These are phyloP conservation scores for Geophilus truncorum DNA, from an alignment of 2,888 invertebrate species.

Conservation along the genomic window DNA sequence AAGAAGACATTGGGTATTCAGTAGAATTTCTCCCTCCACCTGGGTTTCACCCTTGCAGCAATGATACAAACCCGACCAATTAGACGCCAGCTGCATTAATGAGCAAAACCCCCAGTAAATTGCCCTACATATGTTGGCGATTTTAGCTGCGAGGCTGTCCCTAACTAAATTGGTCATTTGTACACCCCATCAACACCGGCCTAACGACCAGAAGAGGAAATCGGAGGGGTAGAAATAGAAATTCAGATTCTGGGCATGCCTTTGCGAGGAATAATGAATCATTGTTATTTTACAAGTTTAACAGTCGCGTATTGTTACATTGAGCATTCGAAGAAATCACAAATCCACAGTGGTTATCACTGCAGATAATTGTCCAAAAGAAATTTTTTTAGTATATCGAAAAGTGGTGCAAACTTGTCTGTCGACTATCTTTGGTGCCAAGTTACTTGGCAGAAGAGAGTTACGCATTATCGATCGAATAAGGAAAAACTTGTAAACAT, in stretches of 20 bases:
- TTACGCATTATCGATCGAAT: too few relatives aligned
- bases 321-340: too few relatives aligned
- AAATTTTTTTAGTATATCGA: too few relatives aligned
- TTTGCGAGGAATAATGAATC: background rate
- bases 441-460: too few relatives aligned
- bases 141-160: background rate
- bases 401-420: too few relatives aligned
- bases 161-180: constrained; percentile 4
- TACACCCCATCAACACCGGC: background rate
- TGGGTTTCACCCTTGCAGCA: background rate
- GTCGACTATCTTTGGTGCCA: too few relatives aligned
- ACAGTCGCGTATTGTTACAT: too few relatives aligned
- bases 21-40: background rate
- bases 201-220: constrained; percentile 2
- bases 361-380: too few relatives aligned
- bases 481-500: too few relatives aligned
- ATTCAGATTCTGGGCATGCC: background rate
- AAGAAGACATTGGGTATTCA: background rate
- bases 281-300: too few relatives aligned
- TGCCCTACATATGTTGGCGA: constrained; percentile 4
- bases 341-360: too few relatives aligned
- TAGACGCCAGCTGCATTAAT: background rate
- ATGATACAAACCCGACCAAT: background rate
- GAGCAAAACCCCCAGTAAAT: background rate
- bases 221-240: background rate